Evolutionary conservation across 2,888 invertebrate species (phyloP).

Genomic region (Campoletis raptor): DNA sequence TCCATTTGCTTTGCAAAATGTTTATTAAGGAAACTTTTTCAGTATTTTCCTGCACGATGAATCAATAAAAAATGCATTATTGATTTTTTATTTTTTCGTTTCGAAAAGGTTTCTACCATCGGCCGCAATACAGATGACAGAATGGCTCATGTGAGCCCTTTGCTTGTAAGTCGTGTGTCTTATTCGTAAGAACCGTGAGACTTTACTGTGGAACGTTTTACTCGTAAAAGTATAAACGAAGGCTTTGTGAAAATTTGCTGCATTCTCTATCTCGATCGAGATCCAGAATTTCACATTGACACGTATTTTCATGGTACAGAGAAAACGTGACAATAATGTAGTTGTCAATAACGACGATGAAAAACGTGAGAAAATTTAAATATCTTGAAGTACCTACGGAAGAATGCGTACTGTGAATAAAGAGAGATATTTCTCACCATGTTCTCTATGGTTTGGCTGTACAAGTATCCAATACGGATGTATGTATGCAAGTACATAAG

Average conservation of each 20-base stretch:
- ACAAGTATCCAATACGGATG: background rate
- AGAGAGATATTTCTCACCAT: slow-evolving; percentile 27
- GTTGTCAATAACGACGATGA: background rate
- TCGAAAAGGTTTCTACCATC: too few species aligned
- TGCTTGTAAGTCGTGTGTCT: background rate
- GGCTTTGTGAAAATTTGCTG: background rate
- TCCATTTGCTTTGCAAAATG: too few species aligned
- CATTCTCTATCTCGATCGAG: background rate
- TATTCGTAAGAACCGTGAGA: background rate
- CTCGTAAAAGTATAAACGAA: background rate
- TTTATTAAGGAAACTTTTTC: too few species aligned
- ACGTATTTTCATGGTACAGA: slow-evolving; percentile 2
- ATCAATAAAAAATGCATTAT: too few species aligned
- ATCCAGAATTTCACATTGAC: background rate
- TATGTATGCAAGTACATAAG: background rate
- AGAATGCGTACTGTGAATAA: slow-evolving; percentile 16
- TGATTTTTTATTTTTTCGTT: too few species aligned
- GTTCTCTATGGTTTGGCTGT: background rate
- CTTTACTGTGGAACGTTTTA: background rate
- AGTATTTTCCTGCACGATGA: too few species aligned
- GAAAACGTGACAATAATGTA: slow-evolving; percentile 41
- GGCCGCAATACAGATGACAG: background rate
- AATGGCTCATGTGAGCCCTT: background rate
- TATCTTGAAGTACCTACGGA: background rate
- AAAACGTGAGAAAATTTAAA: slow-evolving; percentile 33